A percentile compares a stretch with the other conserved stretches of the same genome.
Evolutionary conservation across 2,888 invertebrate genomes (phyloP).

Genomic region (Drosophila anceps): DNA sequence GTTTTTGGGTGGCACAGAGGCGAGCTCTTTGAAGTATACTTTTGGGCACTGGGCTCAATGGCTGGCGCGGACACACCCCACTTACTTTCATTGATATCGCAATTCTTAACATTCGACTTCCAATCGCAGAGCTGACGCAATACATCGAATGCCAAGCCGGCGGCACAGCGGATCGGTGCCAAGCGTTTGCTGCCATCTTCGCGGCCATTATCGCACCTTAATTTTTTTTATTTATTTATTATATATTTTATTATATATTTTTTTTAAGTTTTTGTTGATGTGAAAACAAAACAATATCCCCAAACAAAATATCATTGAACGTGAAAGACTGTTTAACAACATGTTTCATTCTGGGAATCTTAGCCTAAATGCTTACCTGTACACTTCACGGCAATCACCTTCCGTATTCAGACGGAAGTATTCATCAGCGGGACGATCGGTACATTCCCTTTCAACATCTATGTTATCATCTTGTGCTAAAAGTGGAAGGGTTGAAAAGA

Average conservation of each 20-base stretch:
- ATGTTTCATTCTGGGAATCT: conserved; percentile 7
- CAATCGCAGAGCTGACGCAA: conserved; percentile 98
- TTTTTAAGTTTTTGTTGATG: conserved; percentile 13
- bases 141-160: conserved; percentile 96
- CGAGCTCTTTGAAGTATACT: conserved; percentile 40
- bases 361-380: conserved; percentile 88
- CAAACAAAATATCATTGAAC: conserved; percentile 12
- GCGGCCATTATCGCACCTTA: conserved; percentile 96
- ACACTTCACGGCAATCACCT: conserved; percentile 96
- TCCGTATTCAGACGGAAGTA: conserved; percentile 94
- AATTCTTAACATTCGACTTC: conserved; percentile 98
- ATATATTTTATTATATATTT: conserved; percentile 7
- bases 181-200: conserved; percentile 94
- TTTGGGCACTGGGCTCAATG: conserved; percentile 37
- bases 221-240: conserved; percentile 35
- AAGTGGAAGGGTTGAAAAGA: conserved; percentile 25
- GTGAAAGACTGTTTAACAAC: conserved; percentile 1
- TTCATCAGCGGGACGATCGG: conserved; percentile 95
- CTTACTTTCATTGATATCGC: conserved; percentile 97
- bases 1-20: conserved; percentile 35
- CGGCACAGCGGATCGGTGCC: conserved; percentile 95
- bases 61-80: conserved; percentile 82
- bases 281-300: conserved; percentile 48
- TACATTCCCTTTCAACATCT: conserved; percentile 93
- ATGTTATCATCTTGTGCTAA: conserved; percentile 86